Evolutionary conservation across 2,113 vertebrate species (phyloP), one percentile per base, ranked within the genome.

Genomic region (Ictalurus punctatus): DNA sequence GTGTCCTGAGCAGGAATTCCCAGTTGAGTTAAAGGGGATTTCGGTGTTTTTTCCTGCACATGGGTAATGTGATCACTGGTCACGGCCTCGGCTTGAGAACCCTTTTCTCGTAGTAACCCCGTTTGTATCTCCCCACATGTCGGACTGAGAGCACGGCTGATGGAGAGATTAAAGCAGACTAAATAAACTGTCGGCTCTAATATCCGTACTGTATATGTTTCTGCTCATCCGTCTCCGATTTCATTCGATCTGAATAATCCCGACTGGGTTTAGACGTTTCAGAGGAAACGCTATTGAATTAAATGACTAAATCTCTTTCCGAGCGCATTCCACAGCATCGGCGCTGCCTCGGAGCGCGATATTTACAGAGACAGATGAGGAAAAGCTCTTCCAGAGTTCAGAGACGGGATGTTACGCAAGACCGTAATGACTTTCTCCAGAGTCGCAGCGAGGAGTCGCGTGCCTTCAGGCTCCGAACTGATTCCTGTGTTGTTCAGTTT

Each of bases 341-440:
- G 54, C 7, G 54, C 52, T 12, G 54, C 54, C 80, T 59, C 54
- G 21, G 54, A 34, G 19, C n/a, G 23, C 6, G n/a, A 52, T 48
- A 1, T 27, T 14, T 79, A 48, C 76, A 27, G 12, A 14, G 76
- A 19, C 25, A 12, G 40, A 85, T 6, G 83, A 61, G 81, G 4
- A 63, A 48, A 37, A 59, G 54, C 6, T 67, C 23, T 44, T 67
- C 2, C 56, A 23, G 23, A 6, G 37, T 25, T 27, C 59, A 84
- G 82, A 89, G 86, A 44, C 61, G 8, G 79, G 67, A 91, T 82
- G 65, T 52, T 80, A 83, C 87, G 83, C 67, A 30, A 27, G 85
- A 86, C 76, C 83, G 30, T 74, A 81, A 85, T 79, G 85, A 89
- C 83, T 85, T 89, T 86, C 86, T 89, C 74, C 52, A 65, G 74